phyloP scores from a whole-genome alignment of 2,113 vertebrate species.

The Corythoichthys intestinalis region DNA sequence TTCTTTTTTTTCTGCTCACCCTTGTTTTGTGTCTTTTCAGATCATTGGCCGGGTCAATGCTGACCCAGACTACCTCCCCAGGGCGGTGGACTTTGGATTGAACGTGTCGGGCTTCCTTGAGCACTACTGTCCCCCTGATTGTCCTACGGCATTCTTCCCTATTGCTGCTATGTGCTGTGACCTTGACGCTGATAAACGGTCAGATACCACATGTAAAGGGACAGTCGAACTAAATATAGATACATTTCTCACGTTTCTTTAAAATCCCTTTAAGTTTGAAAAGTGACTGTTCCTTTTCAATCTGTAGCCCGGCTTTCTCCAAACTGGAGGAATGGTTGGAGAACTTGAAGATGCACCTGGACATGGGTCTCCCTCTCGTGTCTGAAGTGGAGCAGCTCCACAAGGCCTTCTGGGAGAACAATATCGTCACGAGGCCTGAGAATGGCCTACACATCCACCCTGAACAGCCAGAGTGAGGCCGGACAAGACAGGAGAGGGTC shows the following conservation, averaged over 20 bases:
- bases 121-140: constrained; percentile 83
- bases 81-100: constrained; percentile 89
- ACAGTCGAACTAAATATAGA: not conserved
- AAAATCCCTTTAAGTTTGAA: not conserved
- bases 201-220: constrained; percentile 18
- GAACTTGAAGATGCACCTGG: constrained; percentile 89
- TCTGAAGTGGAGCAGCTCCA: constrained; percentile 87
- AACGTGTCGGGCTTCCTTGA: constrained; percentile 91
- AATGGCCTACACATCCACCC: constrained; percentile 76
- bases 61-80: constrained; percentile 93
- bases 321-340: constrained; percentile 93
- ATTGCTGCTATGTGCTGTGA: constrained; percentile 90
- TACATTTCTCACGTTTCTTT: not conserved
- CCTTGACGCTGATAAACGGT: constrained; percentile 93
- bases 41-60: constrained; percentile 95
- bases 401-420: constrained; percentile 80
- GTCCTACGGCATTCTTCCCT: constrained; percentile 89
- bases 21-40: constrained; percentile 56
- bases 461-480: constrained; percentile 72
- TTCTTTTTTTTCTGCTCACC: not conserved
- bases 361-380: constrained; percentile 81
- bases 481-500: not conserved
- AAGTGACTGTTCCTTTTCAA: not conserved
- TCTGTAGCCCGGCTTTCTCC: constrained; percentile 80
- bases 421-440: constrained; percentile 67